Evolutionary conservation across 2,113 vertebrate genomes (phyloP).

Genomic region (Microtus ochrogaster): DNA sequence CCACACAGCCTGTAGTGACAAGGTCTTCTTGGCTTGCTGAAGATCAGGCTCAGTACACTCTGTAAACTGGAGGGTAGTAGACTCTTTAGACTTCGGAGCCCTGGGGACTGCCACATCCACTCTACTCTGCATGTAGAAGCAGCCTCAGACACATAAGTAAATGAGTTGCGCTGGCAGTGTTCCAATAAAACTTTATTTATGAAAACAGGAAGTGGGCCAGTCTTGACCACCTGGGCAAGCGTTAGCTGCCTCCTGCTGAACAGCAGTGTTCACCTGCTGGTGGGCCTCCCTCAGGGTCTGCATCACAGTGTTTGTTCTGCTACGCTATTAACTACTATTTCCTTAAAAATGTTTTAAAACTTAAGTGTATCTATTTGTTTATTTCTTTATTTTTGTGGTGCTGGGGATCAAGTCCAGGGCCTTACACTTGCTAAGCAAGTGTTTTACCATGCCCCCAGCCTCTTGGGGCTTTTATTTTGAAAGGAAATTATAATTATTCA

Average conservation of each 20-base stretch:
- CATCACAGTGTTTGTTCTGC: neutral
- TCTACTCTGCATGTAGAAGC: neutral
- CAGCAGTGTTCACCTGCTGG: neutral
- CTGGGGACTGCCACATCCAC: neutral
- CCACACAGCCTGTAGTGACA: neutral
- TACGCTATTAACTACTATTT: neutral
- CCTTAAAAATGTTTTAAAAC: neutral
- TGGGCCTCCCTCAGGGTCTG: neutral
- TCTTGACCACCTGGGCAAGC: neutral
- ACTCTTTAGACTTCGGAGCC: neutral
- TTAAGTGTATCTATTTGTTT: neutral
- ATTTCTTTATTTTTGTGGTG: neutral
- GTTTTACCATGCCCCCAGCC: neutral
- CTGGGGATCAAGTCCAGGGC: neutral
- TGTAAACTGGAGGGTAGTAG: neutral
- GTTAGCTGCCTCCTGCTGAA: neutral
- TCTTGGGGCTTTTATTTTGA: neutral
- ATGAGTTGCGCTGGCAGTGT: neutral
- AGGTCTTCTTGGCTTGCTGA: neutral
- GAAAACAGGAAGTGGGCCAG: neutral
- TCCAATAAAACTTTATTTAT: slow-evolving; percentile 55
- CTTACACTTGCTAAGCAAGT: neutral
- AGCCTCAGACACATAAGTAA: neutral
- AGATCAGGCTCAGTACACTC: neutral
- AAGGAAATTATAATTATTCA: neutral